These are phyloP conservation scores for Ceramica pisi DNA, from an alignment of 2,888 invertebrate species.

Conservation along the genomic window DNA sequence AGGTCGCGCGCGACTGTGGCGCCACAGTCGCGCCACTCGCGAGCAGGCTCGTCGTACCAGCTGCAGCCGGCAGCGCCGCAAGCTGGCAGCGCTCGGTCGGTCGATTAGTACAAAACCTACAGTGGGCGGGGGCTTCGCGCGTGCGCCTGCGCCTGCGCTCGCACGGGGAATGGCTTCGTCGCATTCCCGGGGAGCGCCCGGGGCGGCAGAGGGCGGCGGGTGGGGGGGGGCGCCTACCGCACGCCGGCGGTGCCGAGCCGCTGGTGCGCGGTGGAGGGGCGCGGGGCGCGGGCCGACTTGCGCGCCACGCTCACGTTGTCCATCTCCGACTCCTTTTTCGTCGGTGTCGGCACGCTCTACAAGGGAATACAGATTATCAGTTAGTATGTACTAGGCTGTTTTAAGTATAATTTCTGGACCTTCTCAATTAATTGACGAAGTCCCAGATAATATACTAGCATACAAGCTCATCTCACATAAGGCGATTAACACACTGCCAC, in stretches of 20 bases:
- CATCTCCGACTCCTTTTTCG: conserved; percentile 76
- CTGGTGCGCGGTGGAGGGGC: conserved; percentile 71
- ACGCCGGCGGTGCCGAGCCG: conserved; percentile 80
- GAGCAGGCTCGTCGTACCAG: not conserved
- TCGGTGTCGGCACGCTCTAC: conserved; percentile 73
- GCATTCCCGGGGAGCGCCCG: not conserved
- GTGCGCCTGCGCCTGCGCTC: too few relatives aligned
- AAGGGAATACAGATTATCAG: conserved; percentile 25
- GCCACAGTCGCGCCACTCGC: not conserved
- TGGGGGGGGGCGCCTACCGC: conserved; percentile 69
- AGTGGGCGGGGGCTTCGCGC: conserved; percentile 54
- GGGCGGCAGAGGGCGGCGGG: not conserved
- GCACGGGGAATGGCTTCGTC: not conserved
- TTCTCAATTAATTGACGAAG: too few relatives aligned
- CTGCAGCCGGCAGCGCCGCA: conserved; percentile 11
- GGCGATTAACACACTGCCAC: too few relatives aligned
- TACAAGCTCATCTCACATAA: too few relatives aligned
- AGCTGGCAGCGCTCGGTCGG: conserved; percentile 53
- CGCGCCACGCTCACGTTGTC: conserved; percentile 71
- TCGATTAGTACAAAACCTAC: conserved; percentile 60
- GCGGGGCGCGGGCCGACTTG: conserved; percentile 65
- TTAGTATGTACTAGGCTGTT: too few relatives aligned
- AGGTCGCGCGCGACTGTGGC: conserved; percentile 7
- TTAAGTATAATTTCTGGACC: rapidly evolving
- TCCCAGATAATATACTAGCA: too few relatives aligned